These are phyloP conservation scores for Rhyacichthys aspro DNA, from an alignment of 2,797 vertebrate genomes.

Conservation along the genomic window DNA sequence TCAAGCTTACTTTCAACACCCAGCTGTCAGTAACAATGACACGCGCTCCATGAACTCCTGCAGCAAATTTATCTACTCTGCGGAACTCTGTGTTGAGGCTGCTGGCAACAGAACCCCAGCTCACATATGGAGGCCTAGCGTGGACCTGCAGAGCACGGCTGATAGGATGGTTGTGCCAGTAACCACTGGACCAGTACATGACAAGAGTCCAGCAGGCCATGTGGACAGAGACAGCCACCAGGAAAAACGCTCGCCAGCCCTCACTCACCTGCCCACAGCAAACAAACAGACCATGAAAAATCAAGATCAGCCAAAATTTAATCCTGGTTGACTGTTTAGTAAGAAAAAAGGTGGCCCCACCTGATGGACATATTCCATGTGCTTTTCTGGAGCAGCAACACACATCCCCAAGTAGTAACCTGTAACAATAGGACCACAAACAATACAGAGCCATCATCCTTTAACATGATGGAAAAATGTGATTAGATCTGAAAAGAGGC, in stretches of 20 bases:
- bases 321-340: neutral
- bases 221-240: slow-evolving; percentile 78
- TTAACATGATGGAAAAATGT: neutral
- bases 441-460: neutral
- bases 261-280: slow-evolving; percentile 64
- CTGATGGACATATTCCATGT: slow-evolving; percentile 76
- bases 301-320: neutral
- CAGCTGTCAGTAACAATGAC: slow-evolving; percentile 93
- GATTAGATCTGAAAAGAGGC: no score
- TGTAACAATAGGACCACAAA: slow-evolving; percentile 56
- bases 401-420: slow-evolving; percentile 96
- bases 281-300: neutral
- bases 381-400: slow-evolving; percentile 88
- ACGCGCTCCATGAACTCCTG: slow-evolving; percentile 84
- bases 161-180: slow-evolving; percentile 88
- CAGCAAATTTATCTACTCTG: slow-evolving; percentile 93
- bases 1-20: slow-evolving; percentile 85
- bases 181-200: slow-evolving; percentile 85
- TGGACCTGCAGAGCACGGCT: slow-evolving; percentile 79
- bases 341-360: slow-evolving; percentile 24
- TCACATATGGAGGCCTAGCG: slow-evolving; percentile 73
- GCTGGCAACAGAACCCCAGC: slow-evolving; percentile 86
- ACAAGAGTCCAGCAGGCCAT: slow-evolving; percentile 73
- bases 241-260: slow-evolving; percentile 83
- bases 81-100: slow-evolving; percentile 91